A percentile compares a stretch with the other conserved stretches of the same genome.
Conservation (phyloP, 2,888 invertebrate species). For the Bimastos eiseni region DNA sequence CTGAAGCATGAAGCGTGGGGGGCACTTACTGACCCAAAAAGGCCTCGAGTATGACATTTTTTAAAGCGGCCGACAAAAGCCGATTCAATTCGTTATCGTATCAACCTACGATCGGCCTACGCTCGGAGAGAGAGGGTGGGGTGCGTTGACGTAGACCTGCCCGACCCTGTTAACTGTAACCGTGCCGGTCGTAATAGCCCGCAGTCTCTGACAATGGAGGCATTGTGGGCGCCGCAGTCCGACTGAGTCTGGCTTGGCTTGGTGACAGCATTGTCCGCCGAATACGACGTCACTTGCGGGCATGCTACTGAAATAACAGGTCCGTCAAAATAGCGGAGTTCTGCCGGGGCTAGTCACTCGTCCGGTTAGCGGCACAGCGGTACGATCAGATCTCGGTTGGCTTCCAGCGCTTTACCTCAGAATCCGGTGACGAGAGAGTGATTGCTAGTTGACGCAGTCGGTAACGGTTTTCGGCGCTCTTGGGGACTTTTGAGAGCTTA, state of each 20-base stretch:
- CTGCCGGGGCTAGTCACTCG: background rate
- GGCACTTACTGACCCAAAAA: conserved; percentile 3
- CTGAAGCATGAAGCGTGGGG: background rate
- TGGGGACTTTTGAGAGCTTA: background rate
- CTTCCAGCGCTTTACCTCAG: background rate
- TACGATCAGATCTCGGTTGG: background rate
- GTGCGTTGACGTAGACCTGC: background rate
- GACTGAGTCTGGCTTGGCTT: background rate
- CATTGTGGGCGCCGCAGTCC: background rate
- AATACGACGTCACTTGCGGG: background rate
- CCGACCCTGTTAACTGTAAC: background rate
- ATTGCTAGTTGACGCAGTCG: background rate
- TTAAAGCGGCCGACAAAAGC: conserved; percentile 3
- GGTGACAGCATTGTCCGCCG: background rate
- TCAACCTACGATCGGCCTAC: conserved; percentile 1
- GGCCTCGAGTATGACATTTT: conserved; percentile 13
- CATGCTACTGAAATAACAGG: background rate
- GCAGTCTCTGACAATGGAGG: background rate
- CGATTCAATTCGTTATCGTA: background rate
- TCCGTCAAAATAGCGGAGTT: background rate
- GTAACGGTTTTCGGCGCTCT: background rate
- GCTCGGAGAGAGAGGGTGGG: background rate
- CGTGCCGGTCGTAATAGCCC: background rate
- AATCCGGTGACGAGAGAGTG: background rate
- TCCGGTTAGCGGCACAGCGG: background rate